These are phyloP conservation scores for Lottia scabra DNA, from an alignment of 2,888 invertebrate genomes.

Conservation along the genomic window DNA sequence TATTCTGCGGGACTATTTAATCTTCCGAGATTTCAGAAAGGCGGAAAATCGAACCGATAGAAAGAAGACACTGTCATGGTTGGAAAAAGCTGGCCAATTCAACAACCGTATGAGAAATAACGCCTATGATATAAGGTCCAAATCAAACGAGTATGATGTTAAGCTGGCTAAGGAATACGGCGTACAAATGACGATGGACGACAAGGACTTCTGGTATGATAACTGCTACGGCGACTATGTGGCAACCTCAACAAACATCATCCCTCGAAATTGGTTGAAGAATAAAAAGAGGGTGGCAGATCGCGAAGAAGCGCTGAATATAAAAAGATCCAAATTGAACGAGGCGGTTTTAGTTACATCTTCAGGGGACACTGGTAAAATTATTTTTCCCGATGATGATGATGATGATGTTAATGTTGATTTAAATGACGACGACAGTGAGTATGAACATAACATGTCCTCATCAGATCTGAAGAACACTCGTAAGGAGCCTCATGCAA, in stretches of 20 bases:
- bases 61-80: no score
- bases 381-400: background rate
- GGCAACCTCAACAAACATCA: background rate
- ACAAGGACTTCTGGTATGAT: background rate
- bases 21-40: no score
- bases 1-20: no score
- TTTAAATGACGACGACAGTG: background rate
- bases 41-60: no score
- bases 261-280: background rate
- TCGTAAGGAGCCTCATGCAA: background rate
- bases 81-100: no score
- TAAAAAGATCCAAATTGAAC: background rate
- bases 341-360: background rate
- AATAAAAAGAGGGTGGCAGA: background rate
- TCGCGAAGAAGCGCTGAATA: background rate
- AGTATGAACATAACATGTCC: background rate
- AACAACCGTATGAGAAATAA: background rate
- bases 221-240: background rate
- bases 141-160: background rate
- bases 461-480: background rate
- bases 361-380: background rate
- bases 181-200: background rate
- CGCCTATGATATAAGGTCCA: background rate
- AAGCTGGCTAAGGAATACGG: background rate
- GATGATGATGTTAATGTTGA: background rate